These are phyloP conservation scores for Melipona quadrifasciata DNA, from an alignment of 1,140 invertebrate genomes.

Conservation along the genomic window DNA sequence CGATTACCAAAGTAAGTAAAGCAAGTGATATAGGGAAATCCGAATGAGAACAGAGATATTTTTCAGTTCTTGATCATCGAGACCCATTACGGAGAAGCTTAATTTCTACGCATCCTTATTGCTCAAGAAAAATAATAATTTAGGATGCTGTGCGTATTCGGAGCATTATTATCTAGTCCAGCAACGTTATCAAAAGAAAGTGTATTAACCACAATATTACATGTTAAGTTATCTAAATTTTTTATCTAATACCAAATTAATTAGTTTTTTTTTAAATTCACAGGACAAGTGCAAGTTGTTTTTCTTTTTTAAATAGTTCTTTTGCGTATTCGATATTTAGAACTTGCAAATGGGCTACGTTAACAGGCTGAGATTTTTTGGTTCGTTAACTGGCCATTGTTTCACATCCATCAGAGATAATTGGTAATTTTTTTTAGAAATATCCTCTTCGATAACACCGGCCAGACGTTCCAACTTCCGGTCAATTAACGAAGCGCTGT, in stretches of 20 bases:
- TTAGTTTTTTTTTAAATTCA: background rate
- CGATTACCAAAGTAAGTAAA: conserved; percentile 41
- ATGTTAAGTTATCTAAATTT: too few relatives aligned
- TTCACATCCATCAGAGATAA: background rate
- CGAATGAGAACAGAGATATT: background rate
- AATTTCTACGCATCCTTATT: background rate
- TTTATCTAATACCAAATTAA: too few relatives aligned
- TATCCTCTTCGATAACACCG: background rate
- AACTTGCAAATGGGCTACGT: background rate
- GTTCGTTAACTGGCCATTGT: too few relatives aligned
- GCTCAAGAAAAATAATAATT: conserved; percentile 12
- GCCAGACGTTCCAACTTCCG: background rate
- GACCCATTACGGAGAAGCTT: background rate
- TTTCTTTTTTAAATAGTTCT: background rate
- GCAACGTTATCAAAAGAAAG: background rate
- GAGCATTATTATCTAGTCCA: conserved; percentile 22
- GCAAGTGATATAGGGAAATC: conserved; percentile 21
- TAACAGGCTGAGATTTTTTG: background rate
- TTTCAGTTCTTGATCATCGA: conserved; percentile 8
- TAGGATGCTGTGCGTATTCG: background rate
- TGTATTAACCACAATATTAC: background rate
- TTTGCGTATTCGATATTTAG: background rate
- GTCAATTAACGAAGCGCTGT: background rate
- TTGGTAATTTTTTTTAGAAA: background rate
- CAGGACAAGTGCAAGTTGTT: background rate